Evolutionary conservation across 2,888 invertebrate species (phyloP), one percentile per base, ranked within the genome.

Genomic region (Laspeyria flexula): DNA sequence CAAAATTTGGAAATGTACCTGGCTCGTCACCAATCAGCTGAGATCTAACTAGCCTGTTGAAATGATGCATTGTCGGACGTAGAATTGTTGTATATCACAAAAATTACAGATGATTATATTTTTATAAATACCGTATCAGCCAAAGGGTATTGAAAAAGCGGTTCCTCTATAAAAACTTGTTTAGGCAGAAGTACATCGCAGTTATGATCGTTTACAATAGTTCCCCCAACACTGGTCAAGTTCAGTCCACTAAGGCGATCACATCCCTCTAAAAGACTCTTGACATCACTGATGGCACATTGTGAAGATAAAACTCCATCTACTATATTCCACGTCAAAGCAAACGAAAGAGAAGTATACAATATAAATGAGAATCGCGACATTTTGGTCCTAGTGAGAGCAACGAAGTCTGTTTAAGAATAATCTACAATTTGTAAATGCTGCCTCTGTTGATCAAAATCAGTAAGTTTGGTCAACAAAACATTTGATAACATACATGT

Each of bases 141-240:
- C 40, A 82, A 51, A 21, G 70, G 41, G 51, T 83, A 91, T 57
- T 85, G 86, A 58, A 88, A 90, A n/a, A 86, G 60, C 0, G 92
- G 92, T 59, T 92, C 91, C 48, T 92, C 91, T 11, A 78, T 65
- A 55, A 92, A 92, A 2, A 90, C 90, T 78, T 90, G 88, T 56
- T 90, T 92, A 0, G 92, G 92, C 5, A 92, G 71, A 11, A 92
- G 59, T 1, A 90, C 83, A 60, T 91, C 91, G 51, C 92, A 92
- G 48, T 92, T 92, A 56, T 92, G 90, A 34, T 92, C 91, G 46
- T 91, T 86, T 3, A 92, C 81, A 15, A 91, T 83, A 0, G 91
- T 92, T 0, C 91, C 92, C 1, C 90, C 90, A 0, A 85, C 75
- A 40, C 80, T 88, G 0, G 88, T 91, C 12, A 92, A 59, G 54